phyloP scores from a whole-genome alignment of 1,140 invertebrate genomes.

The Drosophila obscura region DNA sequence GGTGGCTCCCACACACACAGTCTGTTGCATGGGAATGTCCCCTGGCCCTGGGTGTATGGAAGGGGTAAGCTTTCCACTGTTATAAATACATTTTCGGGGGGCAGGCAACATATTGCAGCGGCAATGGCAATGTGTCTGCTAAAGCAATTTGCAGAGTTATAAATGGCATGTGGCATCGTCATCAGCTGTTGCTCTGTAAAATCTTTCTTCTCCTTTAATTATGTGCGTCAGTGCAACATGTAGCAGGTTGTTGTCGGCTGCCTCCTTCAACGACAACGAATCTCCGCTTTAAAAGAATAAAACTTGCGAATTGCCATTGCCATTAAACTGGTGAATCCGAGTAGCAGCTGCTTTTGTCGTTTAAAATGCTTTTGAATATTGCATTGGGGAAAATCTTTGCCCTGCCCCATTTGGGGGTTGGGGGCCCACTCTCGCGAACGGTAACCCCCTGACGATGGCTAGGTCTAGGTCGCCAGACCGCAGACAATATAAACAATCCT shows the following conservation, averaged over 20 bases:
- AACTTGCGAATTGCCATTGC: conserved; percentile 52
- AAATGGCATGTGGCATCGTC: conserved; percentile 58
- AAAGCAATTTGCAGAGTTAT: conserved; percentile 66
- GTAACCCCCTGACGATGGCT: conserved; percentile 28
- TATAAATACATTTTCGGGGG: conserved; percentile 65
- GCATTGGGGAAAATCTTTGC: conserved; percentile 28
- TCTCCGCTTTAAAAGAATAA: conserved; percentile 35
- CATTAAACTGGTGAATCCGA: conserved; percentile 13
- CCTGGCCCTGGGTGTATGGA: conserved; percentile 27
- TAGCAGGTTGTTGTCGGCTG: conserved; percentile 24
- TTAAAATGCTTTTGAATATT: conserved; percentile 73
- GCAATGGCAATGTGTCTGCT: conserved; percentile 51
- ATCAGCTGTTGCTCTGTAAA: conserved; percentile 58
- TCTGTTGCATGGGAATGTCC: conserved; percentile 59
- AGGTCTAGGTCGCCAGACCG: conserved; percentile 74
- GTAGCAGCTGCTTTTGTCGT: conserved; percentile 61
- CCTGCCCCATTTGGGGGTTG: conserved; percentile 29
- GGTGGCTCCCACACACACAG: background rate
- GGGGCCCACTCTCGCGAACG: conserved; percentile 7
- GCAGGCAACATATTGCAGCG: conserved; percentile 70
- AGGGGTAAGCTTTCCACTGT: conserved; percentile 44
- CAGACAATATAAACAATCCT: conserved; percentile 79
- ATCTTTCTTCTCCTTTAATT: conserved; percentile 51
- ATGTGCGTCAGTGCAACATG: conserved; percentile 66
- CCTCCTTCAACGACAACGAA: conserved; percentile 10